phyloP scores from a whole-genome alignment of 2,797 vertebrate species.

The Ciconia nigra region DNA sequence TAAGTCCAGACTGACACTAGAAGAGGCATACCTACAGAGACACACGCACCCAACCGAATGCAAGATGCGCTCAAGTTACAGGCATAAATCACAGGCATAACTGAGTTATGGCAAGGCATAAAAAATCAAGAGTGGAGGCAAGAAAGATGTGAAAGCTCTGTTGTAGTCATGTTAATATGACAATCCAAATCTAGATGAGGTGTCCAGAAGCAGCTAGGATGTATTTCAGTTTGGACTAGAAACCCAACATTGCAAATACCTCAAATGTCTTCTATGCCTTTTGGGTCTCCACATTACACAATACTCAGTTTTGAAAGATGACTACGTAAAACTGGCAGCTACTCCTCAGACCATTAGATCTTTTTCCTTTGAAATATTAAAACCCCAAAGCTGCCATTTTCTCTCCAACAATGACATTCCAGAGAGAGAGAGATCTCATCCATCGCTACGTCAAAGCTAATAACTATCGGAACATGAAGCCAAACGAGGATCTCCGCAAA shows the following conservation, averaged over 20 bases:
- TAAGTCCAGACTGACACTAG: too few species aligned
- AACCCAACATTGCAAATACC: not conserved
- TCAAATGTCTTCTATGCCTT: not conserved
- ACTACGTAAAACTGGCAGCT: not conserved
- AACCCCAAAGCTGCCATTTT: not conserved
- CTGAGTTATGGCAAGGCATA: not conserved
- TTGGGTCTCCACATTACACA: not conserved
- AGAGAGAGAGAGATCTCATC: not conserved
- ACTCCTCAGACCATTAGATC: not conserved
- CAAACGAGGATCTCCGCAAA: not conserved
- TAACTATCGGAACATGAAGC: not conserved
- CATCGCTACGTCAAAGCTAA: not conserved
- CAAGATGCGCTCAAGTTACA: not conserved
- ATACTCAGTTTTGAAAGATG: not conserved
- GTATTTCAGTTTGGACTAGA: not conserved
- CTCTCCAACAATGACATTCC: not conserved
- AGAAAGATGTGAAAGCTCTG: not conserved
- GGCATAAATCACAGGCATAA: not conserved
- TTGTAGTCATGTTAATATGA: not conserved
- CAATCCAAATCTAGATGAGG: not conserved
- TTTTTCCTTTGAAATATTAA: not conserved
- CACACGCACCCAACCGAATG: accelerated
- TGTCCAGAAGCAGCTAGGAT: not conserved
- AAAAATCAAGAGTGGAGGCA: not conserved
- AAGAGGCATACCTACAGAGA: not conserved